phyloP scores from a whole-genome alignment of 2,888 invertebrate species.

The Drosophila mimetica region DNA sequence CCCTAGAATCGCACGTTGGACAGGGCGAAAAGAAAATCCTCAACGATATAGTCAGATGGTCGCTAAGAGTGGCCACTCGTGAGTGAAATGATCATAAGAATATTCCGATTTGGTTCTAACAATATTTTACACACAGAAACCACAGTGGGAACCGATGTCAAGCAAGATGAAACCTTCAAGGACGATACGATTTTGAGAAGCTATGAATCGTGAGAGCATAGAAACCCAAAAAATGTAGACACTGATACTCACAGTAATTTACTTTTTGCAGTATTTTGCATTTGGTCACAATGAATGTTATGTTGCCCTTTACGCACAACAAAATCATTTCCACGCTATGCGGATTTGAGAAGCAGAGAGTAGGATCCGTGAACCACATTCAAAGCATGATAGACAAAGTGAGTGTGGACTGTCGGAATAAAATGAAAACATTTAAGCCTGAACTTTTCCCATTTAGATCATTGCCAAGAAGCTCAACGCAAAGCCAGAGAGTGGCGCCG shows the following conservation, averaged over 20 bases:
- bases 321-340: neutral
- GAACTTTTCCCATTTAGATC: slow-evolving; percentile 31
- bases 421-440: no score
- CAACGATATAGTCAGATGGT: slow-evolving; percentile 46
- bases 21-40: slow-evolving; percentile 54
- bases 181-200: slow-evolving; percentile 1
- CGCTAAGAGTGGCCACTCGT: slow-evolving; percentile 66
- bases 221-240: accelerated
- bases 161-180: neutral
- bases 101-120: neutral
- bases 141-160: slow-evolving; percentile 19
- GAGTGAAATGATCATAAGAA: slow-evolving; percentile 19
- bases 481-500: neutral
- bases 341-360: neutral
- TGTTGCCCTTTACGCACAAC: neutral
- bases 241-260: no score
- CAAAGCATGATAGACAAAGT: neutral
- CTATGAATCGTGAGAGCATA: slow-evolving; percentile 15
- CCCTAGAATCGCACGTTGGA: slow-evolving; percentile 45
- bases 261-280: neutral
- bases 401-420: accelerated
- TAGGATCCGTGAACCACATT: accelerated
- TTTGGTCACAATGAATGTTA: neutral
- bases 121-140: slow-evolving; percentile 9
- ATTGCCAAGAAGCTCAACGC: slow-evolving; percentile 48